Conservation (phyloP, 2,888 invertebrate genomes). For the Drosophila differens region DNA sequence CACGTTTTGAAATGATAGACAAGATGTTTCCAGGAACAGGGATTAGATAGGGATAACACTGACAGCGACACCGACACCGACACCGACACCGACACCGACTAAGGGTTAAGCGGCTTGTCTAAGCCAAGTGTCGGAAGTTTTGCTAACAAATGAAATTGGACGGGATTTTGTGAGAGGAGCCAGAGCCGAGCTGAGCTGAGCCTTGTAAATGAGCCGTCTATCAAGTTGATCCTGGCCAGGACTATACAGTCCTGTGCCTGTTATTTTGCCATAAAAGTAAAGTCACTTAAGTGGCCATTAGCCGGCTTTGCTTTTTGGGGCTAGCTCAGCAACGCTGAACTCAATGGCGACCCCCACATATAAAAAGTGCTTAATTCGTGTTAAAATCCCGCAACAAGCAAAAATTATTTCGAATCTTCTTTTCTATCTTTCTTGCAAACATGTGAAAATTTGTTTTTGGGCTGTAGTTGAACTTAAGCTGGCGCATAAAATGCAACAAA, state of each 20-base stretch:
- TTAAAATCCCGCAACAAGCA: conserved; percentile 40
- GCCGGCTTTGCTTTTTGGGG: conserved; percentile 48
- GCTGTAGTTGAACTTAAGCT: conserved; percentile 53
- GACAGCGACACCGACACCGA: conserved; percentile 21
- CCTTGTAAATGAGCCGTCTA: conserved; percentile 41
- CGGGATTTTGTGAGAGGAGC: conserved; percentile 51
- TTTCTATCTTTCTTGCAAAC: conserved; percentile 21
- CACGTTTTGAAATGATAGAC: conserved; percentile 52
- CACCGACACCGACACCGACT: conserved; percentile 19
- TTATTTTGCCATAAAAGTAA: conserved; percentile 63
- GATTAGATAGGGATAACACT: conserved; percentile 43
- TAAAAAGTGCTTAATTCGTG: conserved; percentile 70
- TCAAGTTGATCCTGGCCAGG: conserved; percentile 48
- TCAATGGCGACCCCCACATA: conserved; percentile 33
- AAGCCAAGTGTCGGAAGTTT: conserved; percentile 46
- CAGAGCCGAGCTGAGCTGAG: neutral
- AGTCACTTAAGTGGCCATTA: conserved; percentile 77
- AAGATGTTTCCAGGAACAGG: conserved; percentile 47
- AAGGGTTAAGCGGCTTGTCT: conserved; percentile 73
- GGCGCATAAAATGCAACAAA: conserved; percentile 65
- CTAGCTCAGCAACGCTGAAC: conserved; percentile 38
- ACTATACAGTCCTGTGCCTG: conserved; percentile 8
- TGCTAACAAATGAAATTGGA: conserved; percentile 70
- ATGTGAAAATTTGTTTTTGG: conserved; percentile 69
- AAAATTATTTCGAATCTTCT: conserved; percentile 66